These are phyloP conservation scores for Hyles vespertilio DNA, from an alignment of 1,140 invertebrate species.

Conservation along the genomic window DNA sequence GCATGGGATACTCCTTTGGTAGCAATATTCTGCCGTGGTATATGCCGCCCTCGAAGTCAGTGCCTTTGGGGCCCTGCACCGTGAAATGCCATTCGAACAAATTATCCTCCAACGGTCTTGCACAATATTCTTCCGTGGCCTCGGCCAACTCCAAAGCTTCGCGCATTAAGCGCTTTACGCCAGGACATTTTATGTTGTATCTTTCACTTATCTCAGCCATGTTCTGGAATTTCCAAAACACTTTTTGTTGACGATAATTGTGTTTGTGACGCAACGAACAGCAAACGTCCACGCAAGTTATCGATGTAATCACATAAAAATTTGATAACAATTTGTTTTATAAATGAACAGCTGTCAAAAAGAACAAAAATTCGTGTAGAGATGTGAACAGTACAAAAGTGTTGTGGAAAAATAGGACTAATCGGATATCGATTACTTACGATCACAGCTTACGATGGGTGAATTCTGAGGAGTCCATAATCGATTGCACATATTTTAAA, in stretches of 20 bases:
- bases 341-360: constrained; percentile 4
- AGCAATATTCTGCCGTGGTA: constrained; percentile 95
- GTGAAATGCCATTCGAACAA: constrained; percentile 99
- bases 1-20: constrained; percentile 97
- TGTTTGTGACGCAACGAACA: constrained; percentile 24
- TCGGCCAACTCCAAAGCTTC: constrained; percentile 92
- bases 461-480: too few relatives aligned
- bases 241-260: constrained; percentile 16
- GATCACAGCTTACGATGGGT: too few relatives aligned
- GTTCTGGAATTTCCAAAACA: constrained; percentile 23
- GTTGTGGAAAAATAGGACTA: too few relatives aligned
- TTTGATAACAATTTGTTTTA: constrained; percentile 33
- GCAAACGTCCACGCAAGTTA: constrained; percentile 24
- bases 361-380: too few relatives aligned
- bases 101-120: constrained; percentile 95
- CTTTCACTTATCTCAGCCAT: constrained; percentile 63
- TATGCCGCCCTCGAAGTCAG: constrained; percentile 92
- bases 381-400: too few relatives aligned
- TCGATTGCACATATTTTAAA: too few relatives aligned
- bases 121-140: constrained; percentile 93
- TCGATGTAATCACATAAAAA: constrained; percentile 29
- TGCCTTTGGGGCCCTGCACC: constrained; percentile 89
- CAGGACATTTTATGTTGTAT: constrained; percentile 76
- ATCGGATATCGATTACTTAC: too few relatives aligned
- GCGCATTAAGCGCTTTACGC: constrained; percentile 95